Conservation (phyloP, 2,888 invertebrate species). For the Epirrhoe tristata region DNA sequence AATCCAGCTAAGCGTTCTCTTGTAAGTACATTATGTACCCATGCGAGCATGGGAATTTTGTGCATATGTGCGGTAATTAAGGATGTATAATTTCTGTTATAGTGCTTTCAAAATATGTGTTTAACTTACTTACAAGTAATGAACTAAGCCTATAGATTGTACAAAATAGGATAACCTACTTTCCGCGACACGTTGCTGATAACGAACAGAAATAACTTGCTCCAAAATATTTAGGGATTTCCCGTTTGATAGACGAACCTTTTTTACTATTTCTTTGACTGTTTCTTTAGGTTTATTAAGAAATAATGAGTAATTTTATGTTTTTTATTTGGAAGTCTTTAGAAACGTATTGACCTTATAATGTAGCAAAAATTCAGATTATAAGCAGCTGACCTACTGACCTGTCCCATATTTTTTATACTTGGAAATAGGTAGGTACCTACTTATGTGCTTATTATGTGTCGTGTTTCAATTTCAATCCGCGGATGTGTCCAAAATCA, state of each 20-base stretch:
- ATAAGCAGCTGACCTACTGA: conserved; percentile 35
- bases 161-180: background rate
- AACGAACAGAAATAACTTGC: background rate
- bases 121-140: background rate
- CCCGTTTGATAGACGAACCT: background rate
- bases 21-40: background rate
- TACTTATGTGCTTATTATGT: no score
- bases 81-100: no score
- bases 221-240: background rate
- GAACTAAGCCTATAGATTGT: background rate
- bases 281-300: no score
- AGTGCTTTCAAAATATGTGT: background rate
- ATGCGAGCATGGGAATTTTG: no score
- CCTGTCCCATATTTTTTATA: conserved; percentile 32
- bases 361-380: no score
- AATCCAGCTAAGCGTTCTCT: background rate
- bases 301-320: background rate
- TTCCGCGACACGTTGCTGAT: background rate
- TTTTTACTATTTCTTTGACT: no score
- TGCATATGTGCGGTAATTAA: no score
- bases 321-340: background rate
- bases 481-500: no score
- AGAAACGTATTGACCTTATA: background rate
- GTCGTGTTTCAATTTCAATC: no score
- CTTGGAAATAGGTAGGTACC: no score